Evolutionary conservation across 2,113 vertebrate species (phyloP).

Genomic region (Gymnobelideus leadbeateri): DNA sequence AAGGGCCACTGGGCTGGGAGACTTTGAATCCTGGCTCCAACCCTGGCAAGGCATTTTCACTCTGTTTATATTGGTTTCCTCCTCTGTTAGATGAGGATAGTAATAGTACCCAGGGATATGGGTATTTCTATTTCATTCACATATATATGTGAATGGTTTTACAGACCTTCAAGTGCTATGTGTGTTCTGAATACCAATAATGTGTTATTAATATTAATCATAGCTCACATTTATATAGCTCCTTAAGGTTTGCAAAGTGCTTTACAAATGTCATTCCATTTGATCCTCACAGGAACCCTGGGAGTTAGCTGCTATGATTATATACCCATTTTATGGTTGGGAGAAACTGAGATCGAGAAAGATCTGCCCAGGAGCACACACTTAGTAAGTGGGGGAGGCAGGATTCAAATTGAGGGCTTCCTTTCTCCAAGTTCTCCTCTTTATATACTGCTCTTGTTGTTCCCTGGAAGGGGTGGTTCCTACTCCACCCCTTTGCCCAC

Average conservation of each 20-base stretch:
- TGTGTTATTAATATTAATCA: background rate
- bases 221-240: background rate
- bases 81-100: background rate
- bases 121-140: background rate
- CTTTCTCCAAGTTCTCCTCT: background rate
- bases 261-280: background rate
- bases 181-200: background rate
- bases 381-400: background rate
- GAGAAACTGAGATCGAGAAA: background rate
- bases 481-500: background rate
- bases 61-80: background rate
- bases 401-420: background rate
- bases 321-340: too few species aligned
- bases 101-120: background rate
- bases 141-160: background rate
- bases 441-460: background rate
- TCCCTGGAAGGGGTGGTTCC: background rate
- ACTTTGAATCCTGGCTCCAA: background rate
- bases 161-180: background rate
- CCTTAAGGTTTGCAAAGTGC: background rate
- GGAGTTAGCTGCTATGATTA: background rate
- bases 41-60: background rate
- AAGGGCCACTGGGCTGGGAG: background rate
- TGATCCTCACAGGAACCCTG: background rate
- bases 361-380: background rate